These are phyloP conservation scores for Spicauda simplicius DNA, from an alignment of 2,888 invertebrate species.

Conservation along the genomic window DNA sequence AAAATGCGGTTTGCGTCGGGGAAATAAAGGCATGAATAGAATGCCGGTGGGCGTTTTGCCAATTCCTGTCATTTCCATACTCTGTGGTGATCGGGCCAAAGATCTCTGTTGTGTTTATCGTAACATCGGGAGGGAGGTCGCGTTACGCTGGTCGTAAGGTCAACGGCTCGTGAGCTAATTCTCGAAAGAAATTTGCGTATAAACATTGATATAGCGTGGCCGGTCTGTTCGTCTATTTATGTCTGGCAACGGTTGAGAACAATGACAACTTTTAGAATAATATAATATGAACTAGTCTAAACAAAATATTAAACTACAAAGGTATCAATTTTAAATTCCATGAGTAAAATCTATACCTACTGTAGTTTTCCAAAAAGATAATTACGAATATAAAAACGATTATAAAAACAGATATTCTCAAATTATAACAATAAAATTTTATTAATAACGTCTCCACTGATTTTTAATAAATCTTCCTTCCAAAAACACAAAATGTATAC, in stretches of 20 bases:
- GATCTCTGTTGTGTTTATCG: slow-evolving; percentile 45
- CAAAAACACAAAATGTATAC: too few species aligned
- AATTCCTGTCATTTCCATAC: slow-evolving; percentile 65
- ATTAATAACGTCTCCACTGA: too few species aligned
- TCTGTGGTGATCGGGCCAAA: slow-evolving; percentile 37
- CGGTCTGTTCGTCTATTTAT: slow-evolving; percentile 15
- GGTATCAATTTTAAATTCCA: too few species aligned
- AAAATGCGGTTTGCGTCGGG: slow-evolving; percentile 71
- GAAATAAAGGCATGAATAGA: slow-evolving; percentile 64
- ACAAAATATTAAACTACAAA: too few species aligned
- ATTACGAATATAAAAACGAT: too few species aligned
- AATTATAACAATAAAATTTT: too few species aligned
- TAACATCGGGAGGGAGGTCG: slow-evolving; percentile 42
- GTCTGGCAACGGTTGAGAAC: slow-evolving; percentile 6
- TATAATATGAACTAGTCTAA: neutral
- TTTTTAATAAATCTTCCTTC: too few species aligned
- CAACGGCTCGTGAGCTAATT: slow-evolving; percentile 49
- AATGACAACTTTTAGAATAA: slow-evolving; percentile 1
- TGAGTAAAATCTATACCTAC: too few species aligned
- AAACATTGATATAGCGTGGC: slow-evolving; percentile 27
- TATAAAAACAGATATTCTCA: too few species aligned
- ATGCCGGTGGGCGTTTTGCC: slow-evolving; percentile 67
- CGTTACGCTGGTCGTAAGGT: slow-evolving; percentile 51
- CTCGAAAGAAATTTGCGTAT: slow-evolving; percentile 37
- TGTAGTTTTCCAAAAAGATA: too few species aligned